Percentiles rank a stretch among this genome's conserved stretches.
Evolutionary conservation across 2,113 vertebrate species (phyloP).

Genomic region (Aptenodytes forsteri): DNA sequence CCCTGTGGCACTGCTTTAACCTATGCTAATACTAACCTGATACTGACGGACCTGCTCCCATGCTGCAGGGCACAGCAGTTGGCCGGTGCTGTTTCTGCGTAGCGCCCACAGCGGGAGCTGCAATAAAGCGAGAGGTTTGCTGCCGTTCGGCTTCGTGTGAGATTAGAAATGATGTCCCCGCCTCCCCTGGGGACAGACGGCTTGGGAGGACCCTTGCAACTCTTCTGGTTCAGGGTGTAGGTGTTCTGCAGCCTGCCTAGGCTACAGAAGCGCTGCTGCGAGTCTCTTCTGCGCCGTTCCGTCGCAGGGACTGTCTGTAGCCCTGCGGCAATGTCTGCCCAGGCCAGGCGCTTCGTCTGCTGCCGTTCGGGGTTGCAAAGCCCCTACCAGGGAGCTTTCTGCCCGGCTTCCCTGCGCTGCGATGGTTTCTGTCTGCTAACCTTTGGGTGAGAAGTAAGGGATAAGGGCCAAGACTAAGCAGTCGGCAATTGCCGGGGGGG

Average conservation of each 20-base stretch:
- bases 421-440: not conserved
- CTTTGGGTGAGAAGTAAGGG: not conserved
- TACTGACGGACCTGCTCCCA: rapidly evolving
- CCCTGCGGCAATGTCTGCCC: not conserved
- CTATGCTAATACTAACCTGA: not conserved
- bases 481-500: not conserved
- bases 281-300: rapidly evolving
- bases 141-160: not conserved
- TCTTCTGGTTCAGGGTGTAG: too few relatives aligned
- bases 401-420: too few relatives aligned
- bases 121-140: not conserved
- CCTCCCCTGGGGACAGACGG: not conserved
- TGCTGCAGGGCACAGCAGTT: rapidly evolving
- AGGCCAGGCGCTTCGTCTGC: rapidly evolving
- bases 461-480: not conserved
- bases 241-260: not conserved
- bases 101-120: rapidly evolving
- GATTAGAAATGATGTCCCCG: rapidly evolving
- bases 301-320: not conserved
- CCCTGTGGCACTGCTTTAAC: not conserved
- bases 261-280: rapidly evolving
- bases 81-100: rapidly evolving
- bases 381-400: rapidly evolving
- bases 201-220: not conserved
- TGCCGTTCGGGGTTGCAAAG: too few relatives aligned